phyloP scores from a whole-genome alignment of 2,113 vertebrate species.

The Mugil cephalus region DNA sequence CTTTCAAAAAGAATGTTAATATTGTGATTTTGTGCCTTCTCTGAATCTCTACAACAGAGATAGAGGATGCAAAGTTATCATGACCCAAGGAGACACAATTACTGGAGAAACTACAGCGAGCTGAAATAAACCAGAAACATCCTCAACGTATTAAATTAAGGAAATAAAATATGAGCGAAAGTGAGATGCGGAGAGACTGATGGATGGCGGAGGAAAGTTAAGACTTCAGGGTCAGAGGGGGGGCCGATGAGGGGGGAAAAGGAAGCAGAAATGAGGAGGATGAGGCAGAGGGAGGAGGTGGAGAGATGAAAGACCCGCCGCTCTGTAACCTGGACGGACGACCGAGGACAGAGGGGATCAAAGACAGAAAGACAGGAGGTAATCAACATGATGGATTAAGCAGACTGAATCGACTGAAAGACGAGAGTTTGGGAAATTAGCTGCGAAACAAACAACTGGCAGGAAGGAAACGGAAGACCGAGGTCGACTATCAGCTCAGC shows the following conservation, averaged over 20 bases:
- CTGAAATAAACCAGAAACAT: no score
- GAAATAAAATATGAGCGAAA: not conserved
- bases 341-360: slow-evolving; percentile 5
- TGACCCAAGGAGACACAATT: no score
- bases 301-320: slow-evolving; percentile 8
- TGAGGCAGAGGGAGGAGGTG: not conserved
- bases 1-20: no score
- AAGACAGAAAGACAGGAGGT: not conserved
- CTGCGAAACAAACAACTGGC: not conserved
- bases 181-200: not conserved
- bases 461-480: not conserved
- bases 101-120: no score
- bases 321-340: not conserved
- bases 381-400: slow-evolving; percentile 20
- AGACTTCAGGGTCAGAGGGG: not conserved
- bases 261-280: not conserved
- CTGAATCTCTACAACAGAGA: no score
- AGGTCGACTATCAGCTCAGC: not conserved
- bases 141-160: not conserved
- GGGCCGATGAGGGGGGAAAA: slow-evolving; percentile 15
- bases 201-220: not conserved
- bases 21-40: no score
- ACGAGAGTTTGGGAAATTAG: not conserved
- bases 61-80: no score
- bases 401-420: slow-evolving; percentile 1